A percentile compares a stretch with the other conserved stretches of the same genome.
Evolutionary conservation across 2,888 invertebrate genomes (phyloP).

Genomic region (Apodemia duryi): DNA sequence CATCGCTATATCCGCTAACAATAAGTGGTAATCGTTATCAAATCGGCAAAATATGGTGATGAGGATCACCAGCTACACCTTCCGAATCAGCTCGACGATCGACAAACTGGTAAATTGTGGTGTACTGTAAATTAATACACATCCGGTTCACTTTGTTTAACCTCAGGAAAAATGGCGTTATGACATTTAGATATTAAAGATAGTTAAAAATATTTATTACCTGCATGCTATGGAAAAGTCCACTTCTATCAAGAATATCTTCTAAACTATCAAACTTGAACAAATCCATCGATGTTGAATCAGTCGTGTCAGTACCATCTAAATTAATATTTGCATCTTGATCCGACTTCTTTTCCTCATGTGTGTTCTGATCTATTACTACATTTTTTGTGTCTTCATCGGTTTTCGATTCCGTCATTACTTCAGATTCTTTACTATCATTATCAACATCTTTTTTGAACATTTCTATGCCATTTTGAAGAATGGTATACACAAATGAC

Average conservation of each 20-base stretch:
- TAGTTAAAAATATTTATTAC: conserved; percentile 31
- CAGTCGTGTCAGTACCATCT: not conserved
- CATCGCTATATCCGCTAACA: too few species aligned
- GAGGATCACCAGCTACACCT: too few species aligned
- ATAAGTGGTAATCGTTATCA: too few species aligned
- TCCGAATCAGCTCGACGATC: too few species aligned
- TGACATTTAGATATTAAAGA: too few species aligned
- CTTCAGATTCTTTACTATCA: not conserved
- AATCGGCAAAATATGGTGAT: too few species aligned
- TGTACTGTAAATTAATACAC: too few species aligned
- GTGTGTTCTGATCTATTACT: not conserved
- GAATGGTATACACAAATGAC: conserved; percentile 37
- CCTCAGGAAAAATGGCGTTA: too few species aligned
- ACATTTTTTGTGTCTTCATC: not conserved
- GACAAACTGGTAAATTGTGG: too few species aligned
- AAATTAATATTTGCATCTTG: not conserved
- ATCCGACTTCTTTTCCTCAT: not conserved
- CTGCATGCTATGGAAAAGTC: conserved; percentile 51
- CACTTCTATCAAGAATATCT: conserved; percentile 42
- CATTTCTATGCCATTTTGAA: conserved; percentile 13
- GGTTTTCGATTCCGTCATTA: conserved; percentile 4
- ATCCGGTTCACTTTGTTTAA: too few species aligned
- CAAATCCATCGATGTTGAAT: not conserved
- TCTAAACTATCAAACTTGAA: conserved; percentile 25
- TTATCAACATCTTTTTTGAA: not conserved